These are phyloP conservation scores for Rhynchonycteris naso DNA, from an alignment of 2,797 vertebrate genomes.

Conservation along the genomic window DNA sequence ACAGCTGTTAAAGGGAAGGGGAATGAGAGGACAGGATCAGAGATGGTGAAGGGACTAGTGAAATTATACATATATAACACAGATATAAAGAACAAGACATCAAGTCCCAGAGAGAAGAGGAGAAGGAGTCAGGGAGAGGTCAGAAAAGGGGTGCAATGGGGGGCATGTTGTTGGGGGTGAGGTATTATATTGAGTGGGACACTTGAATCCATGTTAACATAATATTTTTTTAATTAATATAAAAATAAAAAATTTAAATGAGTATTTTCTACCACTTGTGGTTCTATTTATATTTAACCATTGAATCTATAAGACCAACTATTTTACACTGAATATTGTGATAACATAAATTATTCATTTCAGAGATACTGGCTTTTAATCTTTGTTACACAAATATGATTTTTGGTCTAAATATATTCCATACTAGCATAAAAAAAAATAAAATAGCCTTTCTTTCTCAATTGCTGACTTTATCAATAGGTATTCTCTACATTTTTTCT, in stretches of 20 bases:
- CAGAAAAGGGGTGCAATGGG: too few species aligned
- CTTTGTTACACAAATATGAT: constrained; percentile 38
- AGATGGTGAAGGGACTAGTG: too few species aligned
- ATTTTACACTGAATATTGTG: not conserved
- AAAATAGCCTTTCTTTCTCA: constrained; percentile 28
- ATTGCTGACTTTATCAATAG: constrained; percentile 54
- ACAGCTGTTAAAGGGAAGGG: too few species aligned
- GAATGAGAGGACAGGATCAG: too few species aligned
- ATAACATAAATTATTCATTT: not conserved
- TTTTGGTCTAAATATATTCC: constrained; percentile 20
- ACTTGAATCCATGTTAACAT: too few species aligned
- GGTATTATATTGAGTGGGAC: too few species aligned
- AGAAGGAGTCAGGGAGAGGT: too few species aligned
- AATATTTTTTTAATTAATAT: too few species aligned
- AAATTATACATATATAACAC: too few species aligned
- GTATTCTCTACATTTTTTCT: constrained; percentile 55
- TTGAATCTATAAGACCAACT: not conserved
- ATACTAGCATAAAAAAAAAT: constrained; percentile 9
- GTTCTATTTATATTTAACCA: not conserved
- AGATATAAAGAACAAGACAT: too few species aligned
- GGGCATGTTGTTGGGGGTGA: too few species aligned
- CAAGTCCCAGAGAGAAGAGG: too few species aligned
- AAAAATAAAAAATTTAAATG: not conserved
- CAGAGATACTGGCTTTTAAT: constrained; percentile 3
- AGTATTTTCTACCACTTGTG: not conserved